These are phyloP conservation scores for Lerema accius DNA, from an alignment of 1,140 invertebrate genomes.

Conservation along the genomic window DNA sequence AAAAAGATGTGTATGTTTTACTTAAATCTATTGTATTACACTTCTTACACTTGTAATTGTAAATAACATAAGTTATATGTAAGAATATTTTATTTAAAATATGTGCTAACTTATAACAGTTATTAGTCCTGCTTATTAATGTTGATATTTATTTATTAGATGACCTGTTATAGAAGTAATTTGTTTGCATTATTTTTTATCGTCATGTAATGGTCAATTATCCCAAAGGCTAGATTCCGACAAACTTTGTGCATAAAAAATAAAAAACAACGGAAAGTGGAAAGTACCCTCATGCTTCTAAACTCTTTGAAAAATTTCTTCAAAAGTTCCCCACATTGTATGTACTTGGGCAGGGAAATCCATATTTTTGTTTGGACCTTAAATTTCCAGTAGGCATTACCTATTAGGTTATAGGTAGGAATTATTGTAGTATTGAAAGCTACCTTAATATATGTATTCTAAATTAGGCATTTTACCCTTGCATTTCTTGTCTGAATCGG, in stretches of 20 bases:
- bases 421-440: too few species aligned
- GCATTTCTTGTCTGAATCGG: constrained; percentile 18
- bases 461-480: too few species aligned
- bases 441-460: too few species aligned
- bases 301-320: too few species aligned
- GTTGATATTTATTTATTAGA: constrained; percentile 13
- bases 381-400: too few species aligned
- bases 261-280: too few species aligned
- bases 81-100: constrained; percentile 8
- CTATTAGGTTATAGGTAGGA: too few species aligned
- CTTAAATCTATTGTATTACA: constrained; percentile 20
- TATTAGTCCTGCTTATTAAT: constrained; percentile 13
- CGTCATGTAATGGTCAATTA: constrained; percentile 47
- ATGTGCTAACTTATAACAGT: constrained; percentile 3
- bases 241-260: constrained; percentile 21
- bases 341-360: too few species aligned
- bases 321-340: too few species aligned
- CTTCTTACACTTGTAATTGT: constrained; percentile 13
- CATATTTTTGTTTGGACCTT: too few species aligned
- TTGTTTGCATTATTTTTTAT: constrained; percentile 27
- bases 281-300: too few species aligned
- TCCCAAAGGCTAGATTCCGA: constrained; percentile 29
- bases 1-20: constrained; percentile 33
- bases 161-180: constrained; percentile 28
- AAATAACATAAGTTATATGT: constrained; percentile 16